Conservation (phyloP, 2,797 vertebrate species). For the Paedocypris micromegethes region DNA sequence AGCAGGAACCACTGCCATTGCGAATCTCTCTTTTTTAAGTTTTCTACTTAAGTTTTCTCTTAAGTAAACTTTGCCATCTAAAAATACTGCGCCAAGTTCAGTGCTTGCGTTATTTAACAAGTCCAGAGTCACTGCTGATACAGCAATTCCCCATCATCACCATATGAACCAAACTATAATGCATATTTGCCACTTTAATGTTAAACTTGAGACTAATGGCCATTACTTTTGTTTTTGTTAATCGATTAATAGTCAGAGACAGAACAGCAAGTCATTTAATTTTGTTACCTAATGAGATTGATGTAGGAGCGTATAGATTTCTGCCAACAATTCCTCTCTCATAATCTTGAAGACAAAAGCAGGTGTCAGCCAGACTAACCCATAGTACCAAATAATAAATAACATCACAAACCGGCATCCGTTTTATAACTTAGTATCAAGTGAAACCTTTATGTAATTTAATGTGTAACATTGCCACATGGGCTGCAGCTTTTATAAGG, state of each 20-base stretch:
- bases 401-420: not conserved
- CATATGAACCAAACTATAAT: too few relatives aligned
- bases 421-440: conserved; percentile 44
- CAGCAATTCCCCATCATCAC: not conserved
- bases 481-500: conserved; percentile 29
- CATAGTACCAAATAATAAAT: not conserved
- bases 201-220: too few relatives aligned
- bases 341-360: too few relatives aligned
- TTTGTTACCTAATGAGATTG: too few relatives aligned
- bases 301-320: not conserved
- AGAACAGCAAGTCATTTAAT: too few relatives aligned
- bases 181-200: too few relatives aligned
- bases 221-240: too few relatives aligned
- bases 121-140: not conserved
- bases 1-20: too few relatives aligned
- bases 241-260: too few relatives aligned
- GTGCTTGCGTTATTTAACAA: not conserved
- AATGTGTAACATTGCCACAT: conserved; percentile 18
- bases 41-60: not conserved
- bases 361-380: not conserved
- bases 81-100: conserved; percentile 2
- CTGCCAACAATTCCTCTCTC: not conserved
- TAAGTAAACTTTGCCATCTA: conserved; percentile 3
- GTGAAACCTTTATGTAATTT: conserved; percentile 39
- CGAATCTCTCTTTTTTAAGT: too few relatives aligned